Base-by-base conservation (phyloP, 2,888 invertebrate genomes). In the Stenoptilia bipunctidactyla region DNA sequence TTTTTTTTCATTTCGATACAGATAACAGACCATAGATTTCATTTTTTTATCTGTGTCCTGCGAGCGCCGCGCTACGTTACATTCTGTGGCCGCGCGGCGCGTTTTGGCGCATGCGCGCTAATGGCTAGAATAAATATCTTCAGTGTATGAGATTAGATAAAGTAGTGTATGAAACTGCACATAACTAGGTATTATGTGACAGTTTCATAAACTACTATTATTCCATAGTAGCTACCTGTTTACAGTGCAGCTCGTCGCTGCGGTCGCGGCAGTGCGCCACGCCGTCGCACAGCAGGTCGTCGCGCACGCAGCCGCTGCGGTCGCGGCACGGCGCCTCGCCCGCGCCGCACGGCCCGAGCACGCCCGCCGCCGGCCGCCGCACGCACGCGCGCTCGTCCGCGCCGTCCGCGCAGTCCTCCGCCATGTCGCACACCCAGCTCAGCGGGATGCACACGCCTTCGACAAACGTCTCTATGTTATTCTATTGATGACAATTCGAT, bases 371-470 rank as follows among this genome's bases (percentile, higher is more conserved):
- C 20, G 20, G 20, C 8, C 20, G 20, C 20, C 20, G 20, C 4
- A 47, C 37, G 46, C 48, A 42, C 48, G 49, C 3, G 8, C 20
- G 20, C 58, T 96, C 96, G 71, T 97, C 97, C 40, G 92, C 92
- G 3, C 90, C 91, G 61, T 91, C 89, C 0, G 87, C 83, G 60
- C 96, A 96, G 70, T 96, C 96, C 38, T 84, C 84, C 49, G 92
- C 91, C 0, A 90, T 90, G 66, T 94, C 94, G 72, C 94, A 94
- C 15, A 89, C 87, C 94, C 94, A 94, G 1, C 88, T 72, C 36
- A 87, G 70, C 0, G 92, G 90, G 46, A 95, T 93, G 61, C 95
- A 96, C 5, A 89, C 86, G 8, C 93, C 92, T 80, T 40, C 0
- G 1, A n/a, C n/a, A n/a, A n/a, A n/a, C n/a, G n/a, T n/a, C n/a